These are phyloP conservation scores for Phyllostomus hastatus DNA, from an alignment of 2,113 vertebrate species.

Conservation along the genomic window DNA sequence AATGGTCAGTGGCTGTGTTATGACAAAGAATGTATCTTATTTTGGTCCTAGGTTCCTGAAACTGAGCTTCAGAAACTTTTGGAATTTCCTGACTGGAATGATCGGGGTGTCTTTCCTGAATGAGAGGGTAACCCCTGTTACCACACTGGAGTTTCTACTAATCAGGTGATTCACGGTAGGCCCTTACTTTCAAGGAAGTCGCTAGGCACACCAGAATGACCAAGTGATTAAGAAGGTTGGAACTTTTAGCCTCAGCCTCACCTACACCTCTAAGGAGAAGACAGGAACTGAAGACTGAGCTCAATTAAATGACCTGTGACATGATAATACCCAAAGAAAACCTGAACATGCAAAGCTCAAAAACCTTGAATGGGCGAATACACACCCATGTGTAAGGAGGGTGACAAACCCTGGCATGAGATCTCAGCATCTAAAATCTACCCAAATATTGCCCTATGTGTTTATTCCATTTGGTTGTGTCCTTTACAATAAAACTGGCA, in stretches of 20 bases:
- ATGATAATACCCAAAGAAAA: not conserved
- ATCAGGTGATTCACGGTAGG: not conserved
- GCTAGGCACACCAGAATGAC: not conserved
- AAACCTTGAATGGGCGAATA: not conserved
- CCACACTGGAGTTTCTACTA: not conserved
- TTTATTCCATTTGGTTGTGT: not conserved
- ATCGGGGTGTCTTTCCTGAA: not conserved
- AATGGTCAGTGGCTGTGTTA: not conserved
- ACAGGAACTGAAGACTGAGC: not conserved
- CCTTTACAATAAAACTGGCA: not conserved
- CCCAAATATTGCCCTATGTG: not conserved
- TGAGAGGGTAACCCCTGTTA: not conserved
- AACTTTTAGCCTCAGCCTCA: not conserved
- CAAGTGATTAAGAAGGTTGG: not conserved
- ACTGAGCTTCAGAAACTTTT: not conserved
- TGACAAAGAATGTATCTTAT: not conserved
- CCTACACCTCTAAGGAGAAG: not conserved
- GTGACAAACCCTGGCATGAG: not conserved
- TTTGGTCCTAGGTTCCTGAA: not conserved
- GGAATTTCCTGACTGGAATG: not conserved
- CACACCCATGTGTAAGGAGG: not conserved
- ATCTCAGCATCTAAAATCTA: not conserved
- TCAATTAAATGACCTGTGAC: not conserved
- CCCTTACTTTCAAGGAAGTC: not conserved
- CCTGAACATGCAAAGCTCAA: not conserved